Percentiles rank a stretch among this genome's conserved stretches.
These are phyloP conservation scores for Daboia siamensis DNA, from an alignment of 2,113 vertebrate species.

Conservation along the genomic window DNA sequence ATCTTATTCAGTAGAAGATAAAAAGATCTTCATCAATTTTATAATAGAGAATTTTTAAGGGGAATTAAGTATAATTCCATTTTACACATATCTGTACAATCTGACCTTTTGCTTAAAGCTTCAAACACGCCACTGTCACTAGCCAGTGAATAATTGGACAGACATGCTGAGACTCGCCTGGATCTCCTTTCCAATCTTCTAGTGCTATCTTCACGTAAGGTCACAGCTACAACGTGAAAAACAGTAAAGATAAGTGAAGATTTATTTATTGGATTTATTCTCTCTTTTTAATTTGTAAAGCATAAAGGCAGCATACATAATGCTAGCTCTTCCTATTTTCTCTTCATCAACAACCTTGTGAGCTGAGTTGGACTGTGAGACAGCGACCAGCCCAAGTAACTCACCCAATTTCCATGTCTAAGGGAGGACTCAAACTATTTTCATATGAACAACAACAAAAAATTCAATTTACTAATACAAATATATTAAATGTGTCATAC, in stretches of 20 bases:
- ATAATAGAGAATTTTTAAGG: not conserved
- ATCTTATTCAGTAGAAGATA: not conserved
- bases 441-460: not conserved
- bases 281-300: not conserved
- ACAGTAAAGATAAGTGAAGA: slow-evolving; percentile 13
- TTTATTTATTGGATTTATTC: not conserved
- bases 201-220: slow-evolving; percentile 83
- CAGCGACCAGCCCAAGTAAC: not conserved
- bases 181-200: slow-evolving; percentile 83
- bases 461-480: not conserved
- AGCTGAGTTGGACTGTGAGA: not conserved
- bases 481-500: not conserved
- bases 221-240: slow-evolving; percentile 74
- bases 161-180: slow-evolving; percentile 85
- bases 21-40: slow-evolving; percentile 20
- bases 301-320: not conserved
- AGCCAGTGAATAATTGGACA: slow-evolving; percentile 91
- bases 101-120: slow-evolving; percentile 90
- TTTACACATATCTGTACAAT: slow-evolving; percentile 51
- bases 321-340: not conserved
- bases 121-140: slow-evolving; percentile 98
- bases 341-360: not conserved
- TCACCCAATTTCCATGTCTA: not conserved
- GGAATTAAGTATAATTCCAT: slow-evolving; percentile 57
- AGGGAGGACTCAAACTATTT: not conserved